Conservation (phyloP, 2,113 vertebrate species). For the Tautogolabrus adspersus region DNA sequence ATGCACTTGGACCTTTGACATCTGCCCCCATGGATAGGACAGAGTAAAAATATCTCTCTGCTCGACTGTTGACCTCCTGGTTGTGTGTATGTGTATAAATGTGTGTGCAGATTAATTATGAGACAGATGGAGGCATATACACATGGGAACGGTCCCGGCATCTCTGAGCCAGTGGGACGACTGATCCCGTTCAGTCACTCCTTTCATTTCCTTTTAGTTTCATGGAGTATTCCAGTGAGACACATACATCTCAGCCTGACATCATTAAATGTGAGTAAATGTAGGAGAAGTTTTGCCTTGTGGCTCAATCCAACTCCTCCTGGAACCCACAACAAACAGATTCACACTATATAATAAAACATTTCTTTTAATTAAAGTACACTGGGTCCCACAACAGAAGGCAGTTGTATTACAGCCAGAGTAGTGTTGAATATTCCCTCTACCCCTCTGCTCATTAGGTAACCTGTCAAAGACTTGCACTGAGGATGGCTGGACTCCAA, state of each 20-base stretch:
- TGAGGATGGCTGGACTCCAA: slow-evolving; percentile 84
- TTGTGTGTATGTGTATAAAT: slow-evolving; percentile 8
- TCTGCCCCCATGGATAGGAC: slow-evolving; percentile 32
- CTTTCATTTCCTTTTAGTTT: slow-evolving; percentile 54
- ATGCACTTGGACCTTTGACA: slow-evolving; percentile 49
- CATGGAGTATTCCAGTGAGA: slow-evolving; percentile 59
- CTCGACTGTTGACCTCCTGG: slow-evolving; percentile 21
- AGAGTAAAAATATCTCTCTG: slow-evolving; percentile 41
- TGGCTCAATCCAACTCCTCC: neutral
- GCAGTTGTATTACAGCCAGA: neutral
- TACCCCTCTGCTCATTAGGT: slow-evolving; percentile 77
- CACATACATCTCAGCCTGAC: slow-evolving; percentile 22
- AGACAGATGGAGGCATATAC: slow-evolving; percentile 46
- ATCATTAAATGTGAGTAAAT: slow-evolving; percentile 48
- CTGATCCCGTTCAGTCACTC: slow-evolving; percentile 49
- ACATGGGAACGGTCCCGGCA: slow-evolving; percentile 47
- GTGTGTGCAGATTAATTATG: slow-evolving; percentile 46
- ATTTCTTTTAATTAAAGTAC: neutral
- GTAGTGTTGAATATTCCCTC: neutral
- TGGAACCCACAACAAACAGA: neutral
- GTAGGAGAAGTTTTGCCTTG: slow-evolving; percentile 18
- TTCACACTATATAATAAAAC: neutral
- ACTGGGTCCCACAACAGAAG: neutral
- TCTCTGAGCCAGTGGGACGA: slow-evolving; percentile 44
- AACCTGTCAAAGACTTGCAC: slow-evolving; percentile 93